Evolutionary conservation across 1,140 invertebrate species (phyloP).

Genomic region (Marisa cornuarietis): DNA sequence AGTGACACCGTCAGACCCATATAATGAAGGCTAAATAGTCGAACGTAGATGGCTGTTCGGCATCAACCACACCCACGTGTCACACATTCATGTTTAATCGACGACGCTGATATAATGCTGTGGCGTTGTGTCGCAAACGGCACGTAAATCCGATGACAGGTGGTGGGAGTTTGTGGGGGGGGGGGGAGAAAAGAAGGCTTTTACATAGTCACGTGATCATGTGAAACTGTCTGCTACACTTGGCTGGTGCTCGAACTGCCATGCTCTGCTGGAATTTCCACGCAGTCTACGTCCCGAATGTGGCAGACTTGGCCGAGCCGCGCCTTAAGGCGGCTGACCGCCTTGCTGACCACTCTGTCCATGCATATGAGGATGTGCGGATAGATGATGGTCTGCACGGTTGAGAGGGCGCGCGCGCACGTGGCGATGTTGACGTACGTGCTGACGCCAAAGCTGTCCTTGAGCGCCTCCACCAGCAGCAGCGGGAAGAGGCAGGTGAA

Average conservation of each 20-base stretch:
- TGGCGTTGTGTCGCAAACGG: not conserved
- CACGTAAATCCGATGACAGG: not conserved
- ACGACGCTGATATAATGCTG: not conserved
- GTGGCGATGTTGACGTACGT: constrained; percentile 51
- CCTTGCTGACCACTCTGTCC: constrained; percentile 43
- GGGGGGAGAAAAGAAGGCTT: not conserved
- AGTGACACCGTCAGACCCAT: too few relatives aligned
- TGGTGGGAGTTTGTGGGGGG: not conserved
- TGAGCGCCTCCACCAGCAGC: constrained; percentile 45
- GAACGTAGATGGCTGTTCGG: too few relatives aligned
- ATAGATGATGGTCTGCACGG: constrained; percentile 55
- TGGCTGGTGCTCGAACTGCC: constrained; percentile 35
- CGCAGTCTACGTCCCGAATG: not conserved
- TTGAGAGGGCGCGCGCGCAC: constrained; percentile 53
- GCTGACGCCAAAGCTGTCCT: constrained; percentile 30
- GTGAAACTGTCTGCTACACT: constrained; percentile 16
- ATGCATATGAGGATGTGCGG: constrained; percentile 54
- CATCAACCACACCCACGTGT: too few relatives aligned
- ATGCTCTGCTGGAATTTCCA: constrained; percentile 11
- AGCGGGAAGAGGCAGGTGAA: constrained; percentile 49
- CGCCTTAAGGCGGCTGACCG: constrained; percentile 40
- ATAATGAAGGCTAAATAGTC: too few relatives aligned
- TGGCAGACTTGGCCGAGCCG: constrained; percentile 30
- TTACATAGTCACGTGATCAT: not conserved
- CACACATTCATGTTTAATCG: not conserved